Base-by-base conservation (phyloP, 92 coral and sea anemone genomes). In the Pocillopora meandrina region DNA sequence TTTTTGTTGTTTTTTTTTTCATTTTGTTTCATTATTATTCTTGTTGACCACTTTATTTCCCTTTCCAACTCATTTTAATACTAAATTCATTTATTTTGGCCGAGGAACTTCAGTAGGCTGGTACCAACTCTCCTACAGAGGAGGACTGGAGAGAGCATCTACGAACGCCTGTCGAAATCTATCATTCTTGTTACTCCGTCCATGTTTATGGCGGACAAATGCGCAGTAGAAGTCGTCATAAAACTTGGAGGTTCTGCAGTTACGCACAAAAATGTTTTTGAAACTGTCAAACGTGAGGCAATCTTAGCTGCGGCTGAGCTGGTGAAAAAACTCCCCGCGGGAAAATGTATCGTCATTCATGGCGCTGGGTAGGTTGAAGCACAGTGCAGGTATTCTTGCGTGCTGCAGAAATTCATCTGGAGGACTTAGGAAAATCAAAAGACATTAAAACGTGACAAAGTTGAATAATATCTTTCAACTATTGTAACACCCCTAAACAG, bases 181-280 rank as follows among this genome's bases (percentile, higher is more conserved):
- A 26, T 1, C 31, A 26, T 26, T 26, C 31, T 26, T 26, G 80
- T 31, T 7, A 9, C 33, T 42, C 8, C 8, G 52, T 7, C 8
- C 52, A 42, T 42, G 4, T 7, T 7, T 42, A 89, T 89, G 92
- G 85, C 87, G 49, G 71, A 12, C 31, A 36, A 76, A 9, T 68
- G 58, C 55, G 82, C 47, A 42, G 80, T 93, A 3, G 95, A 94
- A n/a, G 98, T 90, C 0, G 82, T 92, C 61, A 87, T 94, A 21
- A 94, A 94, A 91, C 93, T 94, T 35, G 98, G 98, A 49, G 98
- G 98, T 14, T 87, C 93, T 83, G 95, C 95, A 23, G 90, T 94
- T 26, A 92, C 98, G 3, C 20, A 90, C 58, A 92, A 94, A 71
- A 83, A 82, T 78, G 56, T 77, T 14, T 75, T 94, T 47, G 98